Evolutionary conservation across 1,140 invertebrate species (phyloP).

Genomic region (Drosophila malerkotliana): DNA sequence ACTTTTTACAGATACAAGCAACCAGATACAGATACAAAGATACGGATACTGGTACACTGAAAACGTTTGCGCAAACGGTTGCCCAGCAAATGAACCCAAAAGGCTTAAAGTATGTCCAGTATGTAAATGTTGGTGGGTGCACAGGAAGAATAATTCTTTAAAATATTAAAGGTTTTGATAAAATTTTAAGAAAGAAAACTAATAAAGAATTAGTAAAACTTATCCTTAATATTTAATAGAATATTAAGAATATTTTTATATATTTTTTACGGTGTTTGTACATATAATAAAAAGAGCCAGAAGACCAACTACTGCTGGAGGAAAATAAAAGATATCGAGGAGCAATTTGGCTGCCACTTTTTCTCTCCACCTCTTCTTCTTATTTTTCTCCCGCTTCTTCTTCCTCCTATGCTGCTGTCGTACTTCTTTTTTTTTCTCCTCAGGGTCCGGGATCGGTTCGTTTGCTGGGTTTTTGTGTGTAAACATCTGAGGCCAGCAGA

Average conservation of each 20-base stretch:
- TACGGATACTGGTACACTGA: conserved; percentile 26
- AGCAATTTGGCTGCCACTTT: conserved; percentile 81
- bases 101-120: conserved; percentile 64
- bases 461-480: conserved; percentile 66
- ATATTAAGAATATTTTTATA: neutral
- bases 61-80: conserved; percentile 75
- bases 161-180: neutral
- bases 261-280: conserved; percentile 19
- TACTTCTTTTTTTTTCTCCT: conserved; percentile 15
- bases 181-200: neutral
- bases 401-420: conserved; percentile 9
- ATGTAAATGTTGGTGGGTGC: conserved; percentile 34
- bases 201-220: neutral
- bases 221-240: neutral
- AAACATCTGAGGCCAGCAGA: conserved; percentile 59
- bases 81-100: conserved; percentile 67
- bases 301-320: conserved; percentile 64
- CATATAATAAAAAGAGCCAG: conserved; percentile 53
- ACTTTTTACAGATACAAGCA: conserved; percentile 14
- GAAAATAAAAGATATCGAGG: conserved; percentile 82
- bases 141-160: conserved; percentile 19
- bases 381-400: neutral
- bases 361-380: conserved; percentile 31
- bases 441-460: conserved; percentile 45
- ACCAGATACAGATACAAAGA: conserved; percentile 35